Conservation (phyloP, 2,113 vertebrate genomes). For the Eclectus roratus region DNA sequence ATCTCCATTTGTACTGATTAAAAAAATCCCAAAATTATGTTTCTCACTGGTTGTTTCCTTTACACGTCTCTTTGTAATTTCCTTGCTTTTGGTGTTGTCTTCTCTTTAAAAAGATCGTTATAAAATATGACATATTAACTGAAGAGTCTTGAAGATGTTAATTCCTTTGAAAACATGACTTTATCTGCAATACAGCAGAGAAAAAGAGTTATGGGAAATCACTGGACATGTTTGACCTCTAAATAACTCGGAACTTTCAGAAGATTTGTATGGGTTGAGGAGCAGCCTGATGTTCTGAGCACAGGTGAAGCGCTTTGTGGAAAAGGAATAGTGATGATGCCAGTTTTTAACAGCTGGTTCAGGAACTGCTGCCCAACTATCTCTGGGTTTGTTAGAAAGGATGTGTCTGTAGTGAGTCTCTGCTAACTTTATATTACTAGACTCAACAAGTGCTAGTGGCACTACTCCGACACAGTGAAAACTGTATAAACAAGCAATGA, state of each 20-base stretch:
- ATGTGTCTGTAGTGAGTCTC: background rate
- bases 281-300: background rate
- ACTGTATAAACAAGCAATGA: background rate
- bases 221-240: background rate
- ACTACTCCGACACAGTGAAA: background rate
- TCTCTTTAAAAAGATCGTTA: background rate
- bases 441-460: background rate
- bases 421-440: background rate
- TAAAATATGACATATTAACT: background rate
- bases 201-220: background rate
- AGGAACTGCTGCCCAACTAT: background rate
- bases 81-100: background rate
- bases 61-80: background rate
- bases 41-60: background rate
- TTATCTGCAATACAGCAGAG: background rate
- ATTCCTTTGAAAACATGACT: background rate
- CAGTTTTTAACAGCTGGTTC: background rate
- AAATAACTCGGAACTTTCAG: background rate
- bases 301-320: background rate
- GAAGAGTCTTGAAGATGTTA: background rate
- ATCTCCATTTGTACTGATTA: background rate
- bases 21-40: background rate
- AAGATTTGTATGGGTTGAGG: background rate
- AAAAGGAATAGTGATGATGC: background rate
- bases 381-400: background rate